Base-by-base conservation (phyloP, 1,140 invertebrate species). In the Drosophila navojoa region DNA sequence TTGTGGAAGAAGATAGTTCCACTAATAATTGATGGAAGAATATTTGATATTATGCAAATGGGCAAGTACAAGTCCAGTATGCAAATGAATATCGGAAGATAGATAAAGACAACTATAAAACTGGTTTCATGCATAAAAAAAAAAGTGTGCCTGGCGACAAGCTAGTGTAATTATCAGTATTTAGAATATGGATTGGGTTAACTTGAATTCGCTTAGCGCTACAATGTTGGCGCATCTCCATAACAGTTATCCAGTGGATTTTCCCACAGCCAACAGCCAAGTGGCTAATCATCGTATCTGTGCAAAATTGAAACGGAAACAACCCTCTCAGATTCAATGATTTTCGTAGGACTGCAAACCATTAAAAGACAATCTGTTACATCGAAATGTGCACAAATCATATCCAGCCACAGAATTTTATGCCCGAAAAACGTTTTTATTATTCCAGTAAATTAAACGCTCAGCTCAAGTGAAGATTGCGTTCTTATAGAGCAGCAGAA, bases 311-410 rank as follows among this genome's bases (percentile, higher is more conserved):
- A 49, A 54, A 45, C 15, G 27, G 7, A 38, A 63, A 52, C 53
- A 58, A 61, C 62, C 63, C 54, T n/a, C 32, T 22, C 22, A 7
- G 49, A 52, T 35, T 10, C 57, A 35, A 15, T 5, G 13, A 19
- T 16, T 44, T 44, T 45, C 35, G 35, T 38, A 11, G 4, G 16
- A 10, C 3, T 10, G 16, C 44, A 59, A 60, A 40, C 40, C 79
- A 89, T 89, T 89, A 89, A 89, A 89, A 80, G 84, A 89, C 84
- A 89, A 89, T 89, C 80, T 89, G 84, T 89, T 89, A 89, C 84
- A 89, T 90, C 63, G 77, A 76, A 84, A 89, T 89, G 79, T 71
- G 84, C 84, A 89, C 84, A 89, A 89, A 89, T 89, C 84, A 89
- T 84, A 50, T 70, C 45, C 82, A 76, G 82, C 64, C 78, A 60